These are phyloP conservation scores for Folsomia manolachei DNA, from an alignment of 2,888 invertebrate genomes.

Conservation along the genomic window DNA sequence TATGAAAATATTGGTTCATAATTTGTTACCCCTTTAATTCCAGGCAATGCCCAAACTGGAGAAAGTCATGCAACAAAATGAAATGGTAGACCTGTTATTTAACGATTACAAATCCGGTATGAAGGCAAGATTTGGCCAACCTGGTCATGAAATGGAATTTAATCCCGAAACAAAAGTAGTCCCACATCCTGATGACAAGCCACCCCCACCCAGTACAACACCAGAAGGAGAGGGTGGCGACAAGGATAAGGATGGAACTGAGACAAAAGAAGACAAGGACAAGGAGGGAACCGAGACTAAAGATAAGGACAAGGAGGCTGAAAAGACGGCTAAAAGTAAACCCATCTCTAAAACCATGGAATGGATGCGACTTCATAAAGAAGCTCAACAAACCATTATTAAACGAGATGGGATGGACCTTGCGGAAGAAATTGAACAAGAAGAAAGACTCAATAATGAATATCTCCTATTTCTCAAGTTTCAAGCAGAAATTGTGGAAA, in stretches of 20 bases:
- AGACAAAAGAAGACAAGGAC: too few species aligned
- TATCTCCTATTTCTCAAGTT: constrained; percentile 46
- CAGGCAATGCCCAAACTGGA: constrained; percentile 28
- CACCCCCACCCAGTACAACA: too few species aligned
- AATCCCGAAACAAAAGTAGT: constrained; percentile 31
- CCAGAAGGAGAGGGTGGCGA: too few species aligned
- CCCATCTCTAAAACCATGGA: not conserved
- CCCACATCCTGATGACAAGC: not conserved
- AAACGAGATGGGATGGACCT: not conserved
- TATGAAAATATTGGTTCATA: too few species aligned
- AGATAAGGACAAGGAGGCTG: too few species aligned
- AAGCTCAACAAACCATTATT: not conserved
- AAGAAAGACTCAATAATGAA: constrained; percentile 38
- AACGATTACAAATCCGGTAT: constrained; percentile 44
- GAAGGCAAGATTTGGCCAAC: constrained; percentile 40
- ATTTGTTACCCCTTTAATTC: too few species aligned
- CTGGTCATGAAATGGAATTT: constrained; percentile 47
- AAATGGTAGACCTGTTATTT: constrained; percentile 45
- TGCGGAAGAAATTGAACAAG: constrained; percentile 10
- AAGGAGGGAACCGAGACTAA: too few species aligned
- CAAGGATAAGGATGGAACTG: too few species aligned
- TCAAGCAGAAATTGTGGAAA: constrained; percentile 31
- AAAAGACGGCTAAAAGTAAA: not conserved
- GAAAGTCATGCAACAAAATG: constrained; percentile 45
- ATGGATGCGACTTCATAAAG: not conserved